Conservation (phyloP, 2,888 invertebrate genomes). For the Nysson spinosus region DNA sequence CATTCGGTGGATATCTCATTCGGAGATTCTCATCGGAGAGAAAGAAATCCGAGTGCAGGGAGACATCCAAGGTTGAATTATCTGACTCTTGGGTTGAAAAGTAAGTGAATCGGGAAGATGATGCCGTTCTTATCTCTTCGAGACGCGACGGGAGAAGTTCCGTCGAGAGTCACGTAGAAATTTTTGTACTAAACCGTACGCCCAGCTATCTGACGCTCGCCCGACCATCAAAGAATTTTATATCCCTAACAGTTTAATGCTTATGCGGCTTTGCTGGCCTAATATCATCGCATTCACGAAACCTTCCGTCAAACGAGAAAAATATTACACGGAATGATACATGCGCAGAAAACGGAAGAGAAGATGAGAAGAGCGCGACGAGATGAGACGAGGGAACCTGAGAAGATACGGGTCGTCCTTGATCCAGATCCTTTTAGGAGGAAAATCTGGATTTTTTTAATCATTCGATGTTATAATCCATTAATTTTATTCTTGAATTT, state of each 20-base stretch:
- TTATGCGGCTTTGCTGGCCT: too few relatives aligned
- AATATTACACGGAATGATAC: not conserved
- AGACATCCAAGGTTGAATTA: conserved; percentile 35
- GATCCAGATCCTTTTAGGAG: not conserved
- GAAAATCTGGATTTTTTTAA: not conserved
- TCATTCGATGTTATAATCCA: too few relatives aligned
- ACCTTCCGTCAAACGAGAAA: too few relatives aligned
- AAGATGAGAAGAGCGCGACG: not conserved
- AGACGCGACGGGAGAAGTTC: conserved; percentile 49
- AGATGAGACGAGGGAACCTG: not conserved
- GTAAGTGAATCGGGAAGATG: conserved; percentile 52
- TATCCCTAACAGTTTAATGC: conserved; percentile 37
- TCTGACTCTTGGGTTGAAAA: conserved; percentile 14
- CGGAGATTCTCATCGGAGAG: conserved; percentile 6
- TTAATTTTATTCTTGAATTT: too few relatives aligned
- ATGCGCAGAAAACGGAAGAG: conserved; percentile 5
- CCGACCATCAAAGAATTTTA: conserved; percentile 18
- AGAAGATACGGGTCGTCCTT: not conserved
- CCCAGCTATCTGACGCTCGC: conserved; percentile 22
- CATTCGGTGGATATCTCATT: not conserved
- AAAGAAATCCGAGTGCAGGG: conserved; percentile 37
- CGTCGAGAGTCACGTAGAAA: conserved; percentile 53
- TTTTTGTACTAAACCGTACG: conserved; percentile 44
- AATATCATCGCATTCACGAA: too few relatives aligned
- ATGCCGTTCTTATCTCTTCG: conserved; percentile 52